Base-by-base conservation (phyloP, 2,797 vertebrate species). In the Periophthalmus magnuspinnatus region DNA sequence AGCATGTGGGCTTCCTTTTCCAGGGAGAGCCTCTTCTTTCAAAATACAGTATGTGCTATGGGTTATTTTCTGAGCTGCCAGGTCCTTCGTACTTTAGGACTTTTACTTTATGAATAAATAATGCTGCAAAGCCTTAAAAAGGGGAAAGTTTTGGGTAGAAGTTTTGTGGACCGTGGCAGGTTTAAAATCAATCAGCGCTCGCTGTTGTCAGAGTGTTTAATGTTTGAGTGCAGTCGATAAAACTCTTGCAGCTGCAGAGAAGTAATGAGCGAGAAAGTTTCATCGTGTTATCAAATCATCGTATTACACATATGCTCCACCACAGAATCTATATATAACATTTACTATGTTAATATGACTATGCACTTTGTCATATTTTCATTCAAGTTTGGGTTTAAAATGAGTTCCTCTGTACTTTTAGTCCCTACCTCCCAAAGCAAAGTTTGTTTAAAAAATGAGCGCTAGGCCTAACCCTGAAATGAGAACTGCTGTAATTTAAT, bases 21-120 rank as follows among this genome's bases (percentile, higher is more conserved):
- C 38, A 22, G n/a, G 36, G 11, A 45, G 21, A 16, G 60, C 22
- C 1, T 65, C 62, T 65, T 50, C 45, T 34, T 36, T 54, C 5
- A 14, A 34, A 33, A 19, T 28, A 65, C n/a, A 13, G 9, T 45
- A 6, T 52, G 47, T 38, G 11, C 34, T 67, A 14, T 50, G 22
- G 21, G 34, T 56, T 67, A 41, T 67, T 57, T 67, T 57, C n/a
- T 56, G 33, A 67, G 65, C 34, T 28, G 21, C 22, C 52, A 57
- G 52, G 54, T 5, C 33, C 38, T 56, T 52, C 33, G 17, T 33
- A 52, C 50, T 32, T 17, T 36, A 55, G 50, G 21, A n/a, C n/a
- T 67, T 55, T 75, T 48, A 70, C 50, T 4, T 3, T 33, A 67
- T 71, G 58, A 76, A 76, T 76, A 72, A 76, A 68, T 69, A 50